Percentiles rank a stretch among this genome's conserved stretches.
Evolutionary conservation across 2,113 vertebrate species (phyloP).

Genomic region (Procapra przewalskii): DNA sequence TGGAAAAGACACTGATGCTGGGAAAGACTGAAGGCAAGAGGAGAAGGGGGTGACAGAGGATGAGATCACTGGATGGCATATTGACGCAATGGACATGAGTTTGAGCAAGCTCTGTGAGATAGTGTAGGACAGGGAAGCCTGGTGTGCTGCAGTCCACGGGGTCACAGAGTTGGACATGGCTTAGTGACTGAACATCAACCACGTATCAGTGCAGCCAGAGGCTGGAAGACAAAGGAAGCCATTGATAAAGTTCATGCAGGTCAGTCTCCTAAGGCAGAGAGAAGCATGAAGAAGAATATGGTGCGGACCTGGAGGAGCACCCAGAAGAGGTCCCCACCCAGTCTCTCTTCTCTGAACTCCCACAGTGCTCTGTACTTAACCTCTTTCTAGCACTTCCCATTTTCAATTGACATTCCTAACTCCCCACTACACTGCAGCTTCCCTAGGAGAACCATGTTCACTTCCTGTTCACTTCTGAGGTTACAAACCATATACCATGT

Average conservation of each 20-base stretch:
- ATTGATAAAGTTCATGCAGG: background rate
- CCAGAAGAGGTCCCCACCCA: background rate
- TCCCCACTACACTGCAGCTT: background rate
- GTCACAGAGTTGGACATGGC: background rate
- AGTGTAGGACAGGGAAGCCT: background rate
- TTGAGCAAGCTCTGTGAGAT: background rate
- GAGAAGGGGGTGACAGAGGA: background rate
- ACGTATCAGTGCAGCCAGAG: background rate
- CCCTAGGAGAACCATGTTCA: background rate
- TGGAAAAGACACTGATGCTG: background rate
- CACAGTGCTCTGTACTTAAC: background rate
- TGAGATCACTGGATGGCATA: background rate
- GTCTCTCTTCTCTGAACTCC: background rate
- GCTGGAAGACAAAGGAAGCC: background rate
- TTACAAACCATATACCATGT: background rate
- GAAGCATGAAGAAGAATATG: background rate
- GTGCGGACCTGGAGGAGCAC: background rate
- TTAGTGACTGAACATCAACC: background rate
- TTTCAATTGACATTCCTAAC: background rate
- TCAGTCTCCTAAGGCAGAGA: background rate
- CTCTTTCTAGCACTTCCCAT: background rate
- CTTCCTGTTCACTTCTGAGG: background rate
- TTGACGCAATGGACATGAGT: background rate
- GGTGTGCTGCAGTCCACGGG: rapidly evolving
- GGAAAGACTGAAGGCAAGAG: background rate